These are phyloP conservation scores for Adelosebastes latens DNA, from an alignment of 2,797 vertebrate species.

Conservation along the genomic window DNA sequence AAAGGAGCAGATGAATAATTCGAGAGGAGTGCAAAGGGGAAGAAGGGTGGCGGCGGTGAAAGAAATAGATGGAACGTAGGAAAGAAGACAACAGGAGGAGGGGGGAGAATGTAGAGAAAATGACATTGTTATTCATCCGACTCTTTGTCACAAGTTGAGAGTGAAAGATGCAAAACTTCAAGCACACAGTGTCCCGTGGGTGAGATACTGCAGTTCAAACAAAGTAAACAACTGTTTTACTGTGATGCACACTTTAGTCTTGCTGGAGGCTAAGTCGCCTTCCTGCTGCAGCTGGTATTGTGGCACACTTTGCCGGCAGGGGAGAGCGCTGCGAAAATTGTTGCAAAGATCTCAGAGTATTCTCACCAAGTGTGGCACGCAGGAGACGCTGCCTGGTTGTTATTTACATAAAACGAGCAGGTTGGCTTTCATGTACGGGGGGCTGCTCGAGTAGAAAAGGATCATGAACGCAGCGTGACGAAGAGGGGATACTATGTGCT, in stretches of 20 bases:
- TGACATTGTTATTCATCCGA: conserved; percentile 89
- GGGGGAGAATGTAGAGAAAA: conserved; percentile 68
- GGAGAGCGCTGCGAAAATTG: conserved; percentile 62
- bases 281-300: conserved; percentile 78
- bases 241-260: conserved; percentile 92
- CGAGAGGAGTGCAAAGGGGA: conserved; percentile 77
- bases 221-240: conserved; percentile 93
- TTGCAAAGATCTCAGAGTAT: conserved; percentile 64
- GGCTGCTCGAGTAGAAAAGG: conserved; percentile 16
- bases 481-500: background rate
- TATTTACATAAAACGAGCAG: conserved; percentile 70
- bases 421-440: conserved; percentile 60
- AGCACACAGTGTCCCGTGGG: conserved; percentile 85
- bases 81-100: conserved; percentile 53
- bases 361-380: conserved; percentile 58
- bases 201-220: conserved; percentile 90
- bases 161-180: conserved; percentile 89
- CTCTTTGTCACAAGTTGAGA: conserved; percentile 86
- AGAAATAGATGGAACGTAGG: conserved; percentile 50
- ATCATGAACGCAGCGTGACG: background rate
- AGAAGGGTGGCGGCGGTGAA: conserved; percentile 64
- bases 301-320: conserved; percentile 78
- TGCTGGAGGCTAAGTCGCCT: conserved; percentile 90
- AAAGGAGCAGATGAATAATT: conserved; percentile 90
- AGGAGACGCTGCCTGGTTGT: conserved; percentile 58